These are phyloP conservation scores for Cephalophus harveyi DNA, from an alignment of 2,113 vertebrate genomes.

Conservation along the genomic window DNA sequence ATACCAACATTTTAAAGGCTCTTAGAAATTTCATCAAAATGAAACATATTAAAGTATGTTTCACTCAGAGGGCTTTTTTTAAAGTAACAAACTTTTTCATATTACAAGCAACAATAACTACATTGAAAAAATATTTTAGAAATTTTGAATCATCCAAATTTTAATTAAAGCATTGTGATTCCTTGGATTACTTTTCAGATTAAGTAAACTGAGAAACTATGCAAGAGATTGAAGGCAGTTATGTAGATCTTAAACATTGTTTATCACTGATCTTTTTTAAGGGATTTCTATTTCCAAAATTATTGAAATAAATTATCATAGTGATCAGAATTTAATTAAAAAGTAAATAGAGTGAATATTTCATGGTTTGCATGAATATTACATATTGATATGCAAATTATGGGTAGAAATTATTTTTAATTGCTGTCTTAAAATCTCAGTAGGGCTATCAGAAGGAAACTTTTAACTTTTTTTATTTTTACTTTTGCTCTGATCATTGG, in stretches of 20 bases:
- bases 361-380: neutral
- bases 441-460: neutral
- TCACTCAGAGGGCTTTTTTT: neutral
- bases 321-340: slow-evolving; percentile 36
- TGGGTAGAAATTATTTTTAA: slow-evolving; percentile 19
- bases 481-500: neutral
- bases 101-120: slow-evolving; percentile 3
- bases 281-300: neutral
- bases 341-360: slow-evolving; percentile 20
- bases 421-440: neutral
- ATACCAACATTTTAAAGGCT: neutral
- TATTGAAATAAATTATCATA: slow-evolving; percentile 41
- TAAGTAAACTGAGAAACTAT: slow-evolving; percentile 35
- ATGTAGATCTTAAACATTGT: slow-evolving; percentile 13
- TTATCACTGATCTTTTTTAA: slow-evolving; percentile 44
- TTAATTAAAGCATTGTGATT: slow-evolving; percentile 40
- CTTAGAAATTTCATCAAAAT: neutral
- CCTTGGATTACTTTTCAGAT: slow-evolving; percentile 16
- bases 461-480: neutral
- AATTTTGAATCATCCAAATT: slow-evolving; percentile 9
- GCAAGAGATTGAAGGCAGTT: slow-evolving; percentile 22
- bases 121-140: neutral
- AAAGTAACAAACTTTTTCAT: neutral
- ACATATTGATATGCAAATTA: neutral
- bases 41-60: neutral